Evolutionary conservation across 1,140 invertebrate species (phyloP).

Genomic region (Nixonia krombeini): DNA sequence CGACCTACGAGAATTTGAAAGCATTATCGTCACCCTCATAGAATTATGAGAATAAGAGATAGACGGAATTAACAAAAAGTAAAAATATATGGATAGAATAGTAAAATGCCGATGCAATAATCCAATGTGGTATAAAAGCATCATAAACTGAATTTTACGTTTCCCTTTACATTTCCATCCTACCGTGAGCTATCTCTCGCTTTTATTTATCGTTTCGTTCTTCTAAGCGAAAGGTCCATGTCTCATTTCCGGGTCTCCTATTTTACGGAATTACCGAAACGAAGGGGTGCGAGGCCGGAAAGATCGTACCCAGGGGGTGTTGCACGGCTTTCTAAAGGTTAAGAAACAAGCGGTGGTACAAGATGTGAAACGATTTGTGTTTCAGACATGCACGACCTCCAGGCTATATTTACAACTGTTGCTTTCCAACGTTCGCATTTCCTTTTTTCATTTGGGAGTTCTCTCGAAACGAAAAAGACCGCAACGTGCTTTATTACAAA

Average conservation of each 20-base stretch:
- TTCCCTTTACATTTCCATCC: too few relatives aligned
- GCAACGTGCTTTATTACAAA: not conserved
- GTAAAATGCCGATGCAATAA: too few relatives aligned
- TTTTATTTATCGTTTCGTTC: not conserved
- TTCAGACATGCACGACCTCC: conserved; percentile 4
- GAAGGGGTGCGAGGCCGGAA: not conserved
- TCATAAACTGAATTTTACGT: too few relatives aligned
- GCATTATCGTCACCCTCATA: too few relatives aligned
- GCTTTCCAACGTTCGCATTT: not conserved
- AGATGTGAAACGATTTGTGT: conserved; percentile 10
- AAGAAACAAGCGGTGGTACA: not conserved
- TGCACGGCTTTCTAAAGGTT: not conserved
- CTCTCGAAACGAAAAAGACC: not conserved
- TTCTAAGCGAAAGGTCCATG: not conserved
- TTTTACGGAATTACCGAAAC: conserved; percentile 7
- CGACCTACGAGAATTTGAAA: too few relatives aligned
- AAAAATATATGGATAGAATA: too few relatives aligned
- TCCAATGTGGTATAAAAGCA: too few relatives aligned
- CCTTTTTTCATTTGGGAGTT: not conserved
- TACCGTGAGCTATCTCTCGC: too few relatives aligned
- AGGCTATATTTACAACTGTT: conserved; percentile 15
- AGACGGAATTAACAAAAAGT: too few relatives aligned
- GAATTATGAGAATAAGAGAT: too few relatives aligned
- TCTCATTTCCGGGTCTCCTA: conserved; percentile 1
- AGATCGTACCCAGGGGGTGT: not conserved